These are phyloP conservation scores for Tortricodes alternella DNA, from an alignment of 2,888 invertebrate genomes.

Conservation along the genomic window DNA sequence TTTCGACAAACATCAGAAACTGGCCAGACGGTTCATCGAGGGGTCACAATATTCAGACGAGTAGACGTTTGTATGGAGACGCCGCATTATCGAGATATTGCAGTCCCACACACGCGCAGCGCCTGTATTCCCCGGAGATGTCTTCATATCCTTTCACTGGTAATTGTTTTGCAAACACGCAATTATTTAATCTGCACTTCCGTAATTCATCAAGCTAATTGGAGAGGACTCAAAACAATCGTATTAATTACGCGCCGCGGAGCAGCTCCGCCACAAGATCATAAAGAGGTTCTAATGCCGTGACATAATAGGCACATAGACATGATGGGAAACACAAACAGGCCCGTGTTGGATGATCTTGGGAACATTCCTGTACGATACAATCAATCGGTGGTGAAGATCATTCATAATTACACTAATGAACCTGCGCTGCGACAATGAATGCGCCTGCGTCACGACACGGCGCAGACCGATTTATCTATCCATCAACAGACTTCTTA, in stretches of 20 bases:
- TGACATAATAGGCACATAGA: slow-evolving; percentile 53
- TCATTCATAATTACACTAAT: slow-evolving; percentile 32
- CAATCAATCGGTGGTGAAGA: slow-evolving; percentile 52
- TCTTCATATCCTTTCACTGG: slow-evolving; percentile 7
- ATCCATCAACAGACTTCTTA: slow-evolving; percentile 17
- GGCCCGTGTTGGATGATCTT: slow-evolving; percentile 54
- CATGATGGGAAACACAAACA: slow-evolving; percentile 59
- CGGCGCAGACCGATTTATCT: slow-evolving; percentile 11
- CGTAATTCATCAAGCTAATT: not conserved
- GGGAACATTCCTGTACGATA: slow-evolving; percentile 66
- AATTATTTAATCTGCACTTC: not conserved
- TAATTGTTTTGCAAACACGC: slow-evolving; percentile 2
- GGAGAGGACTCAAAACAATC: slow-evolving; percentile 10
- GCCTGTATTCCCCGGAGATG: slow-evolving; percentile 1
- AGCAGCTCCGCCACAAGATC: too few species aligned
- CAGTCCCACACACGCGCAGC: slow-evolving; percentile 14
- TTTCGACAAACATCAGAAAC: slow-evolving; percentile 19
- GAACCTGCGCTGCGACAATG: slow-evolving; percentile 28
- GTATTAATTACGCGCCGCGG: slow-evolving; percentile 15
- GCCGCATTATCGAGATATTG: slow-evolving; percentile 12
- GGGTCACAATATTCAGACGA: slow-evolving; percentile 9
- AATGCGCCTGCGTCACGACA: slow-evolving; percentile 25
- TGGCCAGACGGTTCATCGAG: slow-evolving; percentile 7
- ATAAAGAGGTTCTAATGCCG: slow-evolving; percentile 38
- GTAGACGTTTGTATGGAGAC: slow-evolving; percentile 16